phyloP scores from a whole-genome alignment of 1,140 invertebrate genomes.

The Leptoteleia sp. region DNA sequence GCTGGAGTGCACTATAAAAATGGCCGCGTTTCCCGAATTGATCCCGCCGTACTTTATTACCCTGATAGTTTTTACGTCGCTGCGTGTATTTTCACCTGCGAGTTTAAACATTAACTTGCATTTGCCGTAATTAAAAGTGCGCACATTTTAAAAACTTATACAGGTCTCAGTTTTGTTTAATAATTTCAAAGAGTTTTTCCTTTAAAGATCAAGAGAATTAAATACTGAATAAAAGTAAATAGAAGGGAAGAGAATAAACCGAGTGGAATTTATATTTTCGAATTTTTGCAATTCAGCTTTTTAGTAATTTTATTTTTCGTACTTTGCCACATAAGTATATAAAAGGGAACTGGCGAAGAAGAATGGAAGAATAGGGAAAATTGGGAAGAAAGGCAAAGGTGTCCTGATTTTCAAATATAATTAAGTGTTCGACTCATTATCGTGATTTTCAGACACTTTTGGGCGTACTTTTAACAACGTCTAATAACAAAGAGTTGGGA shows the following conservation, averaged over 20 bases:
- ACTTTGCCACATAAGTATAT: not conserved
- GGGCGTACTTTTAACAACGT: conserved; percentile 42
- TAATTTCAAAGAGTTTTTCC: too few species aligned
- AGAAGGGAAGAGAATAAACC: too few species aligned
- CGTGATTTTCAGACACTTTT: conserved; percentile 46
- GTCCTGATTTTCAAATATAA: conserved; percentile 35
- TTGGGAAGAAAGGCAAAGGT: not conserved
- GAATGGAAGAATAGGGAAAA: not conserved
- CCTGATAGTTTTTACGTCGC: not conserved
- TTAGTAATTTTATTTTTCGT: not conserved
- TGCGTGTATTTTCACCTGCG: not conserved
- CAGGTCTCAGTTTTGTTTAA: too few species aligned
- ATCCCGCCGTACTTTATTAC: conserved; percentile 6
- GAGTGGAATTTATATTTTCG: too few species aligned
- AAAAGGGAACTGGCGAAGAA: not conserved
- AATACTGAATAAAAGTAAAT: too few species aligned
- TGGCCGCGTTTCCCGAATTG: conserved; percentile 1
- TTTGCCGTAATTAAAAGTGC: not conserved
- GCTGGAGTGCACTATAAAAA: conserved; percentile 4
- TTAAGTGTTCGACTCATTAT: conserved; percentile 51
- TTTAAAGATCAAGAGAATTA: too few species aligned
- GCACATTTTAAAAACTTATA: not conserved
- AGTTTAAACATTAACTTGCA: not conserved
- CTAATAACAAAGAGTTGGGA: conserved; percentile 47
- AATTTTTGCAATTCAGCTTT: not conserved